These are phyloP conservation scores for Tiaroga cobitis DNA, from an alignment of 2,797 vertebrate genomes.

Conservation along the genomic window DNA sequence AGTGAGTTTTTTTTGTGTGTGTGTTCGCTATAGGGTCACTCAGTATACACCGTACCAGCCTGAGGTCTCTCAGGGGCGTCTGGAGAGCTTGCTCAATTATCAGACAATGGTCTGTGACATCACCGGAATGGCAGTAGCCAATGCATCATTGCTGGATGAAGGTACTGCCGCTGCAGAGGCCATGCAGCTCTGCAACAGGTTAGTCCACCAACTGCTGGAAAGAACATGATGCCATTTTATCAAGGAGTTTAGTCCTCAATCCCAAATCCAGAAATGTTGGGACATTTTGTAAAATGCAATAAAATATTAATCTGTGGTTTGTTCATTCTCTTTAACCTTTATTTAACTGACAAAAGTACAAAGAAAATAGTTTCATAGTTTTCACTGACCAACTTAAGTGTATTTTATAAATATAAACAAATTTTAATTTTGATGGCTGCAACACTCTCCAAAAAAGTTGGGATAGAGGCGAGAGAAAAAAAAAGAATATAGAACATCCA, in stretches of 20 bases:
- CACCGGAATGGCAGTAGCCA: conserved; percentile 92
- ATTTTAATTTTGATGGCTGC: too few species aligned
- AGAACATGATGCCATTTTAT: neutral
- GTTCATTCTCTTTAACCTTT: too few species aligned
- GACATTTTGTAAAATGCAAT: too few species aligned
- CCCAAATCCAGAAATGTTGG: too few species aligned
- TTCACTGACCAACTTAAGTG: too few species aligned
- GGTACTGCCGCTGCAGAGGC: conserved; percentile 96
- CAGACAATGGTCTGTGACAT: conserved; percentile 98
- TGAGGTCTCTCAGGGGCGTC: conserved; percentile 93
- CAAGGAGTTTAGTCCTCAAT: neutral
- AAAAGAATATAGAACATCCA: too few species aligned
- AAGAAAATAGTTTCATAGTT: too few species aligned
- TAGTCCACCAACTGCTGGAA: neutral
- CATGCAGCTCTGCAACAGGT: conserved; percentile 98
- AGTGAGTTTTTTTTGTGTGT: neutral
- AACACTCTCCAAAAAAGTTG: too few species aligned
- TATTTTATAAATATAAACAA: too few species aligned
- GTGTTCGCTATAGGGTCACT: conserved; percentile 84
- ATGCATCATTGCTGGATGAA: conserved; percentile 94
- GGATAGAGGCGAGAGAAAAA: too few species aligned
- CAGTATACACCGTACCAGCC: conserved; percentile 99
- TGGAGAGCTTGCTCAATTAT: conserved; percentile 96
- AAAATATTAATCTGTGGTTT: too few species aligned
- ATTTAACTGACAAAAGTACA: too few species aligned